A percentile compares a stretch with the other conserved stretches of the same genome.
These are phyloP conservation scores for Dasyurus viverrinus DNA, from an alignment of 2,113 vertebrate species.

Conservation along the genomic window DNA sequence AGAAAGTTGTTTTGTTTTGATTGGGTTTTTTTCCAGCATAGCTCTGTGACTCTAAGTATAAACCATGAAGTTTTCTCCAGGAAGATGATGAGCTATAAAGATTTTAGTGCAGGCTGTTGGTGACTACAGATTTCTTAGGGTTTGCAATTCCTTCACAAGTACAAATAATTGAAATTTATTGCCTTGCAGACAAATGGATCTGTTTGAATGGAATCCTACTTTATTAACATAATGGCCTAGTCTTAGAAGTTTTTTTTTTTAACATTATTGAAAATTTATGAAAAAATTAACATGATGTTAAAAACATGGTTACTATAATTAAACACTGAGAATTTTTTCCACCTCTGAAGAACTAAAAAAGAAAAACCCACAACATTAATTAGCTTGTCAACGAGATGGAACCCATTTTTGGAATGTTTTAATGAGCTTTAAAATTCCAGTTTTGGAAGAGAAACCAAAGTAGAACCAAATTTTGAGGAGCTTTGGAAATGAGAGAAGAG, in stretches of 20 bases:
- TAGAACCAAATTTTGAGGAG: constrained; percentile 31
- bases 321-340: constrained; percentile 50
- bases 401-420: constrained; percentile 11
- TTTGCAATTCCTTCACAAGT: constrained; percentile 49
- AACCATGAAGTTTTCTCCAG: constrained; percentile 7
- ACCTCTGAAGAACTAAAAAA: constrained; percentile 38
- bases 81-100: neutral
- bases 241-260: constrained; percentile 46
- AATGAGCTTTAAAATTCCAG: constrained; percentile 29
- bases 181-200: constrained; percentile 4
- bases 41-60: constrained; percentile 35
- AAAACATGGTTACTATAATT: constrained; percentile 55
- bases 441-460: constrained; percentile 49
- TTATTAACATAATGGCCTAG: constrained; percentile 51
- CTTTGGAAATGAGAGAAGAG: neutral
- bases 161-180: constrained; percentile 52
- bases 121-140: constrained; percentile 10
- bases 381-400: constrained; percentile 41
- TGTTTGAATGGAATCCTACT: constrained; percentile 38
- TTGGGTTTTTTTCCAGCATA: neutral
- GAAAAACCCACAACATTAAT: neutral
- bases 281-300: constrained; percentile 46
- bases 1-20: neutral
- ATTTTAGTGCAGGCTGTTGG: constrained; percentile 26
- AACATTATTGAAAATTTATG: constrained; percentile 51